Conservation (phyloP, 2,797 vertebrate species). For the Lepidocolaptes lacrymiger region DNA sequence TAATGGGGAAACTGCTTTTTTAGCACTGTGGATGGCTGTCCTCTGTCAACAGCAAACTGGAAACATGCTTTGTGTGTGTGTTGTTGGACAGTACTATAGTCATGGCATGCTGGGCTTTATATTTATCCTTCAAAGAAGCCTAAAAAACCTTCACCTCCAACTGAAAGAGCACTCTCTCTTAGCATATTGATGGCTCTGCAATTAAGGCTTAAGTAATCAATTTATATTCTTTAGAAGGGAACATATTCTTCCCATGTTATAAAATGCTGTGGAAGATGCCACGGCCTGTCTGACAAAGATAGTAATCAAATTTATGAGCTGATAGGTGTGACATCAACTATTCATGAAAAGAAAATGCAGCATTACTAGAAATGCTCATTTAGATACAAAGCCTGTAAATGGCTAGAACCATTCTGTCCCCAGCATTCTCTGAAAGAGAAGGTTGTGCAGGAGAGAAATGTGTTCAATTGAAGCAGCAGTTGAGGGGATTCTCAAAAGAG, state of each 20-base stretch:
- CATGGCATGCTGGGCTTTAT: neutral
- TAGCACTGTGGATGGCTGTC: constrained; percentile 30
- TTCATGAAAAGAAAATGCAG: neutral
- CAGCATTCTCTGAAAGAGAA: neutral
- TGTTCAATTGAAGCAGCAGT: neutral
- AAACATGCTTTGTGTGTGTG: neutral
- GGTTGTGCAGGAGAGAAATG: neutral
- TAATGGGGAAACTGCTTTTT: constrained; percentile 25
- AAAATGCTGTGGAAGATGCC: neutral
- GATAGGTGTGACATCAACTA: neutral
- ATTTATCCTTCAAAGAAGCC: neutral
- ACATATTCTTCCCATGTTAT: neutral
- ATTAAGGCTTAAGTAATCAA: neutral
- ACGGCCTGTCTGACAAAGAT: neutral
- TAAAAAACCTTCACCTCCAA: neutral
- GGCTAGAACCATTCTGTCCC: neutral
- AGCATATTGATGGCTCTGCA: neutral
- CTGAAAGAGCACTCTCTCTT: neutral
- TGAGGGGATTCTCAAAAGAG: neutral
- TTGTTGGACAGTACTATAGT: neutral
- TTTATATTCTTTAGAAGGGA: neutral
- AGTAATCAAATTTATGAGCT: neutral
- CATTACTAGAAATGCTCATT: neutral
- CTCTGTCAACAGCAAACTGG: constrained; percentile 9
- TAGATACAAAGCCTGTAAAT: neutral